Evolutionary conservation across 2,113 vertebrate species (phyloP).

Genomic region (Limanda limanda): DNA sequence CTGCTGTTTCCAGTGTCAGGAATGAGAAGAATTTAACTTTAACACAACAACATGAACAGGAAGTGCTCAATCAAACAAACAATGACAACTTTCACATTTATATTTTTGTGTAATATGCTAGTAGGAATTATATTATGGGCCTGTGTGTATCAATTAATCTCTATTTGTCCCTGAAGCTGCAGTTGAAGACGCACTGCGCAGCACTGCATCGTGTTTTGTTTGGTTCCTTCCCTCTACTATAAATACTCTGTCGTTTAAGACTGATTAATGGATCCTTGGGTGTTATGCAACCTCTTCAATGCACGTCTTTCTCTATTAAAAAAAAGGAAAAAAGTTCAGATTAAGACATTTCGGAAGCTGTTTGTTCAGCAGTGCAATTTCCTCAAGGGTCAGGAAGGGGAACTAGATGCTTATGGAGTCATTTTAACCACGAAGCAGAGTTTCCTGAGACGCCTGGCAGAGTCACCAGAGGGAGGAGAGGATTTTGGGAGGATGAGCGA

Average conservation of each 20-base stretch:
- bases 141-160: neutral
- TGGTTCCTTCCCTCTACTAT: neutral
- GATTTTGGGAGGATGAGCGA: neutral
- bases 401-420: slow-evolving; percentile 30
- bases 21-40: no score
- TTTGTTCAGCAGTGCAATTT: slow-evolving; percentile 22
- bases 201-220: neutral
- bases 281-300: neutral
- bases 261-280: neutral
- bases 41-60: no score
- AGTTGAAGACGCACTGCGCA: neutral
- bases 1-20: no score
- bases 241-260: neutral
- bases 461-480: slow-evolving; percentile 22
- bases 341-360: slow-evolving; percentile 17
- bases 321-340: slow-evolving; percentile 3
- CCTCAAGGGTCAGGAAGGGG: slow-evolving; percentile 34
- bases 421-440: slow-evolving; percentile 39
- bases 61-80: no score
- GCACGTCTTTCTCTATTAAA: neutral
- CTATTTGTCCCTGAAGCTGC: neutral
- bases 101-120: no score
- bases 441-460: slow-evolving; percentile 47
- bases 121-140: neutral
- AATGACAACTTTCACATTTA: no score